Evolutionary conservation across 1,140 invertebrate genomes (phyloP).

Genomic region (Dolichoris vasculosae): DNA sequence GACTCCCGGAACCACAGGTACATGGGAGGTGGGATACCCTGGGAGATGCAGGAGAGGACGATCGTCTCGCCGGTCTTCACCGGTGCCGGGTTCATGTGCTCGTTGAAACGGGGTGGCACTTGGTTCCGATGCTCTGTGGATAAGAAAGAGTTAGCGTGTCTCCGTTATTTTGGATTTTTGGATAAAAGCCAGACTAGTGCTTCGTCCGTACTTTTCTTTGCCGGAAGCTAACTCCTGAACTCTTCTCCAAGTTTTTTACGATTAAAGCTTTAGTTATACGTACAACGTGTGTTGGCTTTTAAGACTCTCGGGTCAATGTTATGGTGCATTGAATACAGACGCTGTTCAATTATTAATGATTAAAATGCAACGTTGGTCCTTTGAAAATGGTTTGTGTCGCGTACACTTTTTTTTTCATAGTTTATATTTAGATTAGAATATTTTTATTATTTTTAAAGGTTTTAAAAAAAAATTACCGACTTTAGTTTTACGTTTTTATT

Average conservation of each 20-base stretch:
- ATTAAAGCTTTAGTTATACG: neutral
- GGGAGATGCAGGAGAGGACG: conserved; percentile 75
- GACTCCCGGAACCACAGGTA: conserved; percentile 74
- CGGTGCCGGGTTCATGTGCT: conserved; percentile 71
- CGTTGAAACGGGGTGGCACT: conserved; percentile 73
- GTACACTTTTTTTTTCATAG: neutral
- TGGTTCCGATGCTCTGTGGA: conserved; percentile 71
- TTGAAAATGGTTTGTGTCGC: neutral
- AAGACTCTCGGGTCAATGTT: neutral
- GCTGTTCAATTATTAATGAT: neutral
- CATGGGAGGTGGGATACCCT: conserved; percentile 75
- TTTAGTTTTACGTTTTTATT: no score
- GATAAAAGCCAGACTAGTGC: neutral
- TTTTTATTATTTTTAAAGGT: no score
- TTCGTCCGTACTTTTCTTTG: neutral
- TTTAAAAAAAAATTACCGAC: no score
- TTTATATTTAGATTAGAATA: no score
- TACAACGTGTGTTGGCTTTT: neutral
- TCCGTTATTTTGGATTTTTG: neutral
- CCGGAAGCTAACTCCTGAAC: neutral
- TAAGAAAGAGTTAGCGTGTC: neutral
- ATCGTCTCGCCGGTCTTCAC: conserved; percentile 74
- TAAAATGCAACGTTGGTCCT: neutral
- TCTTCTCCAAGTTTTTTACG: neutral
- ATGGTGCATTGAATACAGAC: neutral